phyloP scores from a whole-genome alignment of 2,888 invertebrate species.

The Blera fallax region DNA sequence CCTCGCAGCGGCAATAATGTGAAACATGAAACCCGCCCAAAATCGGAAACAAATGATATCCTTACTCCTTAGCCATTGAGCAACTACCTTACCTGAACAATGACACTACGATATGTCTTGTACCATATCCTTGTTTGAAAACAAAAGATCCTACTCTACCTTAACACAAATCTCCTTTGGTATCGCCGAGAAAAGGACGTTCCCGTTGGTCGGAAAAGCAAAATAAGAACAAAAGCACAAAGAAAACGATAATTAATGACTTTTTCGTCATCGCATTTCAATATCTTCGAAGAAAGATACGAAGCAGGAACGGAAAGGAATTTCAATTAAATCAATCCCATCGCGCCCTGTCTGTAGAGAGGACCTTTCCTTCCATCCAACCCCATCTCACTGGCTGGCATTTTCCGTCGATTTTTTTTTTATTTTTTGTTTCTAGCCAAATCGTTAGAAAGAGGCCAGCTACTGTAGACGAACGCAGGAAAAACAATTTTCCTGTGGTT shows the following conservation, averaged over 20 bases:
- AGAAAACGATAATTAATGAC: constrained; percentile 69
- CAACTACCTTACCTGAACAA: constrained; percentile 14
- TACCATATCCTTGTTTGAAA: constrained; percentile 43
- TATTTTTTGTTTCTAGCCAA: constrained; percentile 3
- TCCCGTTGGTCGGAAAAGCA: not conserved
- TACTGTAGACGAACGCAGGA: not conserved
- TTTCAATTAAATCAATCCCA: constrained; percentile 71
- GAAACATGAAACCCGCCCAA: constrained; percentile 19
- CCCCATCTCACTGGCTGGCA: no score
- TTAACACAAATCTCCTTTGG: constrained; percentile 1
- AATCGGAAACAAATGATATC: constrained; percentile 47
- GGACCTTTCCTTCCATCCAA: not conserved
- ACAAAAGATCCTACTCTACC: constrained; percentile 2
- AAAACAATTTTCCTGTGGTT: constrained; percentile 60
- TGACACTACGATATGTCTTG: constrained; percentile 65
- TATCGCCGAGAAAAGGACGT: not conserved
- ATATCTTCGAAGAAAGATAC: constrained; percentile 45
- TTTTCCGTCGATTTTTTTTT: constrained; percentile 3
- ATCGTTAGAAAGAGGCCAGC: not conserved
- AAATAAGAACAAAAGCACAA: constrained; percentile 6
- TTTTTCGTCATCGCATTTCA: constrained; percentile 70
- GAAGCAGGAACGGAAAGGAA: constrained; percentile 52
- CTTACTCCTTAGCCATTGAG: not conserved
- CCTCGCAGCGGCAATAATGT: not conserved
- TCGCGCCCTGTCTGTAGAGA: constrained; percentile 33